Conservation (phyloP, 1,140 invertebrate species). For the Pachyrhynchus sulphureomaculatus region DNA sequence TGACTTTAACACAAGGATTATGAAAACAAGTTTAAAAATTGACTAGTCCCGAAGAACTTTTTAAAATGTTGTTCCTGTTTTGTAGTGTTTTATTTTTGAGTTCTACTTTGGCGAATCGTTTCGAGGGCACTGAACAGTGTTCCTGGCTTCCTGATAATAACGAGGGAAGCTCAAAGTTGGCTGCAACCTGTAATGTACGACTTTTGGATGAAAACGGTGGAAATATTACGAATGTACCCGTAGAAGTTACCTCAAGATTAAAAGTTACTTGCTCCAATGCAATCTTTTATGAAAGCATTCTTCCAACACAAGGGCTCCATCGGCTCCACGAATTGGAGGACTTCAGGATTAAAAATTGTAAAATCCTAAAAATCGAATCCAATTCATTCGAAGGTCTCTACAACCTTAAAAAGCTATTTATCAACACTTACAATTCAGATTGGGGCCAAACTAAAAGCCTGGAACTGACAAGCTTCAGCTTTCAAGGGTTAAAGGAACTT, state of each 20-base stretch:
- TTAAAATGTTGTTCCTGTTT: slow-evolving; percentile 36
- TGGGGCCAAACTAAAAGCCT: slow-evolving; percentile 73
- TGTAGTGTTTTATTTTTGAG: slow-evolving; percentile 23
- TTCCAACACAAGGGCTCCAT: slow-evolving; percentile 71
- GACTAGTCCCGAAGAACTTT: background rate
- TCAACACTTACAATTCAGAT: slow-evolving; percentile 75
- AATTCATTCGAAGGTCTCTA: slow-evolving; percentile 75
- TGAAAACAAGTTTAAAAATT: background rate
- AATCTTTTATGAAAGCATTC: slow-evolving; percentile 75
- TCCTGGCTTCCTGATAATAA: slow-evolving; percentile 62
- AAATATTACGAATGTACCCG: slow-evolving; percentile 59
- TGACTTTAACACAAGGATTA: background rate
- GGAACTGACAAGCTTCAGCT: slow-evolving; percentile 66
- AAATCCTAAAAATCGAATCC: slow-evolving; percentile 72
- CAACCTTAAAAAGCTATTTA: slow-evolving; percentile 70
- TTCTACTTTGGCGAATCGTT: slow-evolving; percentile 26
- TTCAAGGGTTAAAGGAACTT: slow-evolving; percentile 73
- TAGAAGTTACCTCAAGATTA: slow-evolving; percentile 69
- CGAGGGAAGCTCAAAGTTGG: slow-evolving; percentile 57
- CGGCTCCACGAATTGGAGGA: slow-evolving; percentile 71
- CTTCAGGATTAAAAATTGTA: slow-evolving; percentile 74
- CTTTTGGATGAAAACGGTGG: slow-evolving; percentile 68
- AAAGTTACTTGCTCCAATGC: slow-evolving; percentile 75
- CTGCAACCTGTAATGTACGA: slow-evolving; percentile 68
- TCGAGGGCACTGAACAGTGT: slow-evolving; percentile 53